Evolutionary conservation across 2,888 invertebrate genomes (phyloP), one percentile per base, ranked within the genome.

Genomic region (Drosophila barbarae): DNA sequence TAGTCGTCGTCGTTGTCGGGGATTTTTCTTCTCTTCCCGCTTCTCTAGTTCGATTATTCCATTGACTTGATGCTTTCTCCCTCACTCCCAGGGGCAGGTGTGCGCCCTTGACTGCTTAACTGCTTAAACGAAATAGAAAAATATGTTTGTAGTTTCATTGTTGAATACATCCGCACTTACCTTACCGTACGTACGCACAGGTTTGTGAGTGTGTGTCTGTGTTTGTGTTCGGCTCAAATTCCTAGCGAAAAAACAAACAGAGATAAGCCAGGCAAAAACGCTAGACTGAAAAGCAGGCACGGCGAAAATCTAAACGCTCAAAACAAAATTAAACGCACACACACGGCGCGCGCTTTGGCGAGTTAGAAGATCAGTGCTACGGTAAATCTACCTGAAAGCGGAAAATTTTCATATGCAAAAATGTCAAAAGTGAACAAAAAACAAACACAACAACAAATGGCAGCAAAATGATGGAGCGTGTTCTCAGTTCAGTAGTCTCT

Each of bases 361-460:
- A 53, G 65, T 51, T 26, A 47, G 65, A 71, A 80, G 72, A 83
- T 78, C 64, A 54, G 65, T 49, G 47, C 63, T 77, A 73, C 73
- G 78, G 70, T 84, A 84, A 76, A 80, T 73, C 73, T 81, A 81
- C 83, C 85, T 75, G 84, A 84, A 77, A 80, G 76, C 84, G 84
- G 84, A 84, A 85, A 85, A 83, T 85, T 74, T 80, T 77, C 61
- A 55, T 80, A 73, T 73, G 78, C 79, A 83, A 85, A 83, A 83
- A 83, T 83, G 85, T 84, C 82, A 85, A 84, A 82, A 85, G 85
- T 85, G 81, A 85, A 84, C 72, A 50, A 36, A 8, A 44, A 55
- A 50, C 21, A 44, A 30, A 69, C 69, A 59, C 59, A 75, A 65
- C 44, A 71, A 57, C 34, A 32, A 30, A 34, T 42, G 55, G 41